These are phyloP conservation scores for Sebastes itinus DNA, from an alignment of 2,797 vertebrate species.

Conservation along the genomic window DNA sequence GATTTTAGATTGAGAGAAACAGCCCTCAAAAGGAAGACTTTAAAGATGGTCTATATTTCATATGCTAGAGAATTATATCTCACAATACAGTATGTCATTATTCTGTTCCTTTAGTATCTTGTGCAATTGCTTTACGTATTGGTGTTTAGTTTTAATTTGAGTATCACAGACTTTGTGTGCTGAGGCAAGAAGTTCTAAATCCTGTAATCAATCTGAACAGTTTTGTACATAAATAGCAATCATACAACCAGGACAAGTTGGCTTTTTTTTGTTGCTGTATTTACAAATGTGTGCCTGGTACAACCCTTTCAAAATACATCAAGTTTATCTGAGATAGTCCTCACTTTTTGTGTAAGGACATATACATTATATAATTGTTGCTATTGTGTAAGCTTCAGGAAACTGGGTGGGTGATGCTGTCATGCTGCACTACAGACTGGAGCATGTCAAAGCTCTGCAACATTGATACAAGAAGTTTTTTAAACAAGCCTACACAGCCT, in stretches of 20 bases:
- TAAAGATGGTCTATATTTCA: constrained; percentile 53
- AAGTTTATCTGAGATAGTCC: neutral
- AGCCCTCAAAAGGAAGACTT: constrained; percentile 46
- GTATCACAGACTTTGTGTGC: neutral
- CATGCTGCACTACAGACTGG: neutral
- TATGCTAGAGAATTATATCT: constrained; percentile 29
- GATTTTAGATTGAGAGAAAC: constrained; percentile 61
- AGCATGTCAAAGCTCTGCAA: neutral
- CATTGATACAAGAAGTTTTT: neutral
- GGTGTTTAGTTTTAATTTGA: neutral
- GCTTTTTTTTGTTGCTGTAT: neutral
- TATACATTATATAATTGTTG: neutral
- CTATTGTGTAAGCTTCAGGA: neutral
- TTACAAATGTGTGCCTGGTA: neutral
- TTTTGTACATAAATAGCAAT: neutral
- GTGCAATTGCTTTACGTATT: neutral
- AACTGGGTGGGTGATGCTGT: too few species aligned
- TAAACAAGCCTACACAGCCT: neutral
- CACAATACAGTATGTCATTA: neutral
- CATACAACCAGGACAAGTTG: neutral
- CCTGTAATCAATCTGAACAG: neutral
- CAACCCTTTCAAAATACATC: neutral
- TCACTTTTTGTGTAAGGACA: neutral
- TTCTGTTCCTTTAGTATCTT: neutral
- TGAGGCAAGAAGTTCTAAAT: neutral